Evolutionary conservation across 2,797 vertebrate species (phyloP).

Genomic region (Oreonectes daqikongensis): DNA sequence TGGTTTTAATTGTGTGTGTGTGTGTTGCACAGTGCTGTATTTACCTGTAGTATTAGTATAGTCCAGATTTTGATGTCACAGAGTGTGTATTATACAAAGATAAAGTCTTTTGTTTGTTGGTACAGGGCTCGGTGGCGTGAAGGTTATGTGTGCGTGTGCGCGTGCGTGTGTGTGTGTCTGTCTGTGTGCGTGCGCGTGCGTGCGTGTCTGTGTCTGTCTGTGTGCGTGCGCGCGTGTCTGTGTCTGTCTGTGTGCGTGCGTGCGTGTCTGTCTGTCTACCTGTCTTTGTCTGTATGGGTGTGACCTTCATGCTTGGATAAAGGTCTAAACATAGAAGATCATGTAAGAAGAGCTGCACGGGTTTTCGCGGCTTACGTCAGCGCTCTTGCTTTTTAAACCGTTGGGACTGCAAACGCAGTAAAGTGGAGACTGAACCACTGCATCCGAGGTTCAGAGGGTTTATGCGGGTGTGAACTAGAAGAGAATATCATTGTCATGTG

Average conservation of each 20-base stretch:
- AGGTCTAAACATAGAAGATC: neutral
- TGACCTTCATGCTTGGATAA: neutral
- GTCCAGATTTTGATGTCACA: neutral
- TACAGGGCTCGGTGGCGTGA: neutral
- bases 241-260: too few species aligned
- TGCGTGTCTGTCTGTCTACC: neutral
- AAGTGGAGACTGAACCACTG: neutral
- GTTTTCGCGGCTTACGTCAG: neutral
- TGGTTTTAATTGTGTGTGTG: neutral
- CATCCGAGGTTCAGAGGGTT: neutral
- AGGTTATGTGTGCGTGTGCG: neutral
- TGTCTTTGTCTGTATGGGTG: neutral
- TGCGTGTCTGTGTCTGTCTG: neutral
- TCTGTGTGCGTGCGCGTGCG: neutral
- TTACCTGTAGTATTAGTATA: neutral
- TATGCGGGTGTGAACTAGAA: neutral
- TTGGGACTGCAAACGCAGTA: neutral
- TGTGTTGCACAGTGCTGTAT: neutral
- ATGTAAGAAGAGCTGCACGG: neutral
- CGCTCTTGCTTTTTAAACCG: neutral
- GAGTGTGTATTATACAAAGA: neutral
- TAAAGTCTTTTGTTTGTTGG: neutral
- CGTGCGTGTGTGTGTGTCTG: neutral
- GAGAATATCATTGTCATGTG: neutral
- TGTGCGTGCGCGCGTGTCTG: neutral